Percentiles rank a stretch among this genome's conserved stretches.
These are phyloP conservation scores for Asarcornis scutulata DNA, from an alignment of 2,113 vertebrate species.

Conservation along the genomic window DNA sequence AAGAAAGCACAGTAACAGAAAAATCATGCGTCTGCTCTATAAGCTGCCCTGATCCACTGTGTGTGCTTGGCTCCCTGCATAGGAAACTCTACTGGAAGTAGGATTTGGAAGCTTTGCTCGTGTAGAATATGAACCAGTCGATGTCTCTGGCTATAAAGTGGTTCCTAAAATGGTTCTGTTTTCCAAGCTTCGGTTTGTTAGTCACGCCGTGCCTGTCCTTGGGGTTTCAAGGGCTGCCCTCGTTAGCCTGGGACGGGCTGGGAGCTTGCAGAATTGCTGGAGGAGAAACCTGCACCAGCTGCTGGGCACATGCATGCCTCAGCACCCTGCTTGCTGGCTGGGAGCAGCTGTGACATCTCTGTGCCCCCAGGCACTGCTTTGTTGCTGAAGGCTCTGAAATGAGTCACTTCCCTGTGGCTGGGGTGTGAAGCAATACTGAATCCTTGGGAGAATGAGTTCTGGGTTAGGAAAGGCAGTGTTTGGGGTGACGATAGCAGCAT, in stretches of 20 bases:
- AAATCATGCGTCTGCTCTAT: not conserved
- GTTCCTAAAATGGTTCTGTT: not conserved
- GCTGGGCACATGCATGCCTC: fast-evolving
- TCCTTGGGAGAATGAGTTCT: not conserved
- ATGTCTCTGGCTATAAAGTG: not conserved
- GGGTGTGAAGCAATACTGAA: not conserved
- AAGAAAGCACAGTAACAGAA: not conserved
- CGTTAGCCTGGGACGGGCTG: not conserved
- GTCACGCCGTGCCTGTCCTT: fast-evolving
- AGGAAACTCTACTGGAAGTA: not conserved
- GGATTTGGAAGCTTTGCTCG: not conserved
- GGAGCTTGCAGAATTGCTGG: not conserved
- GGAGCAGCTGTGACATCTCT: not conserved
- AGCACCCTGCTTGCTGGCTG: not conserved
- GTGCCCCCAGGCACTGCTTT: not conserved
- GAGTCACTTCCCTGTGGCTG: not conserved
- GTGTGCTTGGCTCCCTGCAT: fast-evolving
- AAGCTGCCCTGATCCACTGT: not conserved
- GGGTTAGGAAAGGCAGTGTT: not conserved
- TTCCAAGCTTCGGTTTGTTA: not conserved
- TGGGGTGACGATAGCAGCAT: not conserved
- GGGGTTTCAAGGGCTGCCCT: not conserved
- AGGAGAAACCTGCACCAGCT: not conserved
- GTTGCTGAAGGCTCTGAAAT: not conserved
- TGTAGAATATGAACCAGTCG: not conserved